These are phyloP conservation scores for Muscidifurax raptorellus DNA, from an alignment of 1,140 invertebrate genomes.

Conservation along the genomic window DNA sequence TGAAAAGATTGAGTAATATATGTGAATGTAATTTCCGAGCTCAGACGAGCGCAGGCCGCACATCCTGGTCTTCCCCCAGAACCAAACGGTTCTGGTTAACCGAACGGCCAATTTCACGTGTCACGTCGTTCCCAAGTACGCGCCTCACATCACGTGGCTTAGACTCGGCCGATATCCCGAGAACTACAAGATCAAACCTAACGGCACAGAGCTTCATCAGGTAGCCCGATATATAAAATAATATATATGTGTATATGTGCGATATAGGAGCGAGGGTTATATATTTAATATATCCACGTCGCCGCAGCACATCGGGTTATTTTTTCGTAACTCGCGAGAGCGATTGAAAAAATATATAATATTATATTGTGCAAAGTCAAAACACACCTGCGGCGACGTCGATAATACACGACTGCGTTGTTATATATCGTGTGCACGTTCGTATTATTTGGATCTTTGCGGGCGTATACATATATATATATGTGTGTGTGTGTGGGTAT, in stretches of 20 bases:
- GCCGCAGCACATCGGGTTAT: too few relatives aligned
- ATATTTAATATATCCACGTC: background rate
- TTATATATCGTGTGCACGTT: slow-evolving; percentile 46
- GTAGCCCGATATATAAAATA: slow-evolving; percentile 70
- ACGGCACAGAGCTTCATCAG: slow-evolving; percentile 76
- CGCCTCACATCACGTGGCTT: slow-evolving; percentile 86
- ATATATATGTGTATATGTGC: too few relatives aligned
- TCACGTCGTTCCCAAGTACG: slow-evolving; percentile 83
- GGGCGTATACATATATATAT: too few relatives aligned
- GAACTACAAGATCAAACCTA: slow-evolving; percentile 74
- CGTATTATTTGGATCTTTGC: slow-evolving; percentile 48
- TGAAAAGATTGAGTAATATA: slow-evolving; percentile 23
- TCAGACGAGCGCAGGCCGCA: slow-evolving; percentile 87
- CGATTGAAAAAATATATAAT: too few relatives aligned
- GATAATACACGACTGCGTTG: background rate
- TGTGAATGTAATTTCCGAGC: slow-evolving; percentile 45
- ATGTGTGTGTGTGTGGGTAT: too few relatives aligned
- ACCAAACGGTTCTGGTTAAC: slow-evolving; percentile 84
- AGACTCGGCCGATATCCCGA: slow-evolving; percentile 76
- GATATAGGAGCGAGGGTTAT: background rate
- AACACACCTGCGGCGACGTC: background rate
- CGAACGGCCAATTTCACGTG: slow-evolving; percentile 84
- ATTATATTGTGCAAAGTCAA: too few relatives aligned
- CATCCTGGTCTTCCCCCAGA: slow-evolving; percentile 86
- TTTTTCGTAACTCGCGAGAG: too few relatives aligned